Evolutionary conservation across 1,140 invertebrate species (phyloP), one percentile per base, ranked within the genome.

Genomic region (Ceratina calcarata): DNA sequence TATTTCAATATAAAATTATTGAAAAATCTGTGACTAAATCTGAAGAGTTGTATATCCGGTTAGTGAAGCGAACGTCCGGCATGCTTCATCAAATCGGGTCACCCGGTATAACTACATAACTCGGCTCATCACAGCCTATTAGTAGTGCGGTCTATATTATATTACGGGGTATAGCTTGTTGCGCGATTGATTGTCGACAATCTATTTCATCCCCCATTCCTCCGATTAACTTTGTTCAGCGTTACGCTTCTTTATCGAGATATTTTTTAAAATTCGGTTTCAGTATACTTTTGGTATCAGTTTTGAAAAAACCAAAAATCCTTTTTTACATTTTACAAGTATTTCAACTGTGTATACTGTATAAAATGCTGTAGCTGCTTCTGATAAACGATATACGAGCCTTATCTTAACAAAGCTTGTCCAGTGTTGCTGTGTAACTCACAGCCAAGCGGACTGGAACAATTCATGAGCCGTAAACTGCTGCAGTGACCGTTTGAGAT

Each of bases 81-180:
- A 15, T 32, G 62, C 22, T 80, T 20, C 51, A 66, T 65, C n/a
- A 49, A 80, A 76, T 64, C 72, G 45, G 51, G 78, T 80, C 72
- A 76, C 65, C 22, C 27, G 64, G 57, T 80, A 80, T 75, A 67
- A 75, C 78, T 74, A 51, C 20, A 32, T 80, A 68, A 76, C 45
- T 32, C 16, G 65, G 37, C 65, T 76, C 78, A 69, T 80, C 65
- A 69, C 72, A 55, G 72, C 53, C 57, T 65, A 67, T 76, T 68
- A 68, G 55, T 45, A 16, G 24, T 27, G 65, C 16, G 78, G 72
- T 80, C 65, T 64, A 22, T 55, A 32, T 80, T 80, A 80, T 45
- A 45, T 45, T 45, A 45, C 37, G 37, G 49, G 57, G 72, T 37
- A 68, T 62, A 45, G 78, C 72, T 20, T 62, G 72, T 60, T 51